Evolutionary conservation across 2,797 vertebrate species (phyloP), one percentile per base, ranked within the genome.

Genomic region (Okamejei kenojei): DNA sequence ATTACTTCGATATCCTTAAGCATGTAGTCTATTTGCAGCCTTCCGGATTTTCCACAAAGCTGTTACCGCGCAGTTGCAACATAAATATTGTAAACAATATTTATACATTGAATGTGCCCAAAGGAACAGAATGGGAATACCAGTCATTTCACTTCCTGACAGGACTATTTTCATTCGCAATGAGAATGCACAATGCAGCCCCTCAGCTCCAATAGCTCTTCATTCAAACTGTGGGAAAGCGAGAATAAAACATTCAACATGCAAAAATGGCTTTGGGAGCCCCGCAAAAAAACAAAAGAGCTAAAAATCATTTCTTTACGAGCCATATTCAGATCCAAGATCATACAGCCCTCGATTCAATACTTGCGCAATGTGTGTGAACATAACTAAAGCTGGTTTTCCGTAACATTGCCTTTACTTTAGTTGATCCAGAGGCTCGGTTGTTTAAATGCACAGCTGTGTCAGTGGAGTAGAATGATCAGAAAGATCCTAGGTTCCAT

Each of bases 51-150:
- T 76, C 90, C 26, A 45, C 11, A 45, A 92, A 76, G 68, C 90
- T 74, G 63, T 35, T 91, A 13, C 23, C 90, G 73, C 73, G 9
- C 71, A 73, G 7, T 54, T 58, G 29, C 90, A 29, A 76, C 68
- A 73, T 92, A 73, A 92, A 76, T 92, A 74, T 92, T 68, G n/a
- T 35, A 88, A 88, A 88, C 61, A 68, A 63, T 88, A 88, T 88
- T 88, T 88, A 88, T 32, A 68, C 84, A 68, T 88, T 88, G 84
- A 88, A n/a, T 88, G 63, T 88, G 61, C 84, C 84, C 63, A 8
- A 21, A 88, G 84, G 84, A 88, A 88, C 84, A 68, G 38, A 65
- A 35, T 68, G 63, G n/a, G 84, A 88, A 88, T 17, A 68, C 84
- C 63, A 88, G 84, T 35, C 84, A 68, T 88, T 65, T 88, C 61